These are phyloP conservation scores for Chiloscyllium punctatum DNA, from an alignment of 2,797 vertebrate species.

Conservation along the genomic window DNA sequence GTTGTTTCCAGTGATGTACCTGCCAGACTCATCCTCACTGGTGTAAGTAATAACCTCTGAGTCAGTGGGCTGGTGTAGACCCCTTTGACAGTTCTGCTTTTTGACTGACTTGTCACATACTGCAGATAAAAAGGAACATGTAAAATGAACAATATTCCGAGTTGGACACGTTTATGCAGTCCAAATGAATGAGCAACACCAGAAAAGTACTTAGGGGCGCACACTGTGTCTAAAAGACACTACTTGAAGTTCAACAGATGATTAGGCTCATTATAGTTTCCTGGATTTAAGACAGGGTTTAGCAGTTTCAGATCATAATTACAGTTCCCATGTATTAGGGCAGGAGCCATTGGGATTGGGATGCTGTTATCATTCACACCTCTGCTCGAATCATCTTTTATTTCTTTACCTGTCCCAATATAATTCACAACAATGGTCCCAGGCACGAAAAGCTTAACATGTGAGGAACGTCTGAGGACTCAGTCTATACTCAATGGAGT, in stretches of 20 bases:
- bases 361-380: background rate
- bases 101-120: constrained; percentile 44
- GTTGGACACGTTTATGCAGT: background rate
- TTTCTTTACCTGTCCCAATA: background rate
- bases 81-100: constrained; percentile 46
- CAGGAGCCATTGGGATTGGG: background rate
- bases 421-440: background rate
- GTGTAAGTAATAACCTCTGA: constrained; percentile 61
- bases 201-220: background rate
- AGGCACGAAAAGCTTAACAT: no score
- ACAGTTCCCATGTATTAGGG: background rate
- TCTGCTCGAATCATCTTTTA: background rate
- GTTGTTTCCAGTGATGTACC: constrained; percentile 57
- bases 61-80: constrained; percentile 49
- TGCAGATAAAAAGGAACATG: background rate
- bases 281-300: background rate
- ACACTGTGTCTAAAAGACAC: background rate
- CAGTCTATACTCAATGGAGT: no score
- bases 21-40: constrained; percentile 50
- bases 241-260: background rate
- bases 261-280: background rate
- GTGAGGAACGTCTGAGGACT: no score
- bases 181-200: background rate
- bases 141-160: background rate
- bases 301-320: background rate